Base-by-base conservation (phyloP, 1,140 invertebrate genomes). In the Manduca sexta region DNA sequence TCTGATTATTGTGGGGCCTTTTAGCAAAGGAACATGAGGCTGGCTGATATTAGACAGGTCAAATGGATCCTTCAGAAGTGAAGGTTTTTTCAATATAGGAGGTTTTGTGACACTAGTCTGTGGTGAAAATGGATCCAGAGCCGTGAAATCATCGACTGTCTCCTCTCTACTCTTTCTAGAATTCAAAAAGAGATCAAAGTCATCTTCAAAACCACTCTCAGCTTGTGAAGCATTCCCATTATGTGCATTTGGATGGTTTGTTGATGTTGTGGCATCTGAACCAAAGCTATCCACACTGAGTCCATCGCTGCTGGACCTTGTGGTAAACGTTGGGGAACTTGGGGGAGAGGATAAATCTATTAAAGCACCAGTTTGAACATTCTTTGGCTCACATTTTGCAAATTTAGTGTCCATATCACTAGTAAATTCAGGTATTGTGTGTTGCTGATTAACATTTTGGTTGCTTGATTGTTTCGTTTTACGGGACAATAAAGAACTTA, bases 171-270 rank as follows among this genome's bases (percentile, higher is more conserved):
- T 74, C 2, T 86, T 88, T 43, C 80, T 87, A 11, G 81, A 75
- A 44, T 80, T 68, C 3, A 87, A 72, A 30, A 88, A 89, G 13
- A 91, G 87, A 61, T 92, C 91, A 72, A 92, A 93, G 67, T 93
- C 92, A 80, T 93, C 92, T 70, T 93, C 92, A 62, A 93, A 93
- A 16, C 90, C 92, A 83, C 92, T 93, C 72, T 93, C 92, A 40
- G 90, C 89, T 64, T 91, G 90, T n/a, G 91, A 92, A 5, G 90
- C 89, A 63, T 90, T 92, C n/a, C 90, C 90, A 56, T 62, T 89
- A 70, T 77, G 82, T 52, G 62, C 86, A 87, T 84, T 77, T n/a
- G 76, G 75, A 26, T 84, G 77, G 42, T 81, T 86, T 4, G 89
- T 89, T 47, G 89, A 90, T 3, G 88, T 88, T 15, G 89, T 90